phyloP scores from a whole-genome alignment of 2,113 vertebrate species.

The Vanacampus margaritifer region DNA sequence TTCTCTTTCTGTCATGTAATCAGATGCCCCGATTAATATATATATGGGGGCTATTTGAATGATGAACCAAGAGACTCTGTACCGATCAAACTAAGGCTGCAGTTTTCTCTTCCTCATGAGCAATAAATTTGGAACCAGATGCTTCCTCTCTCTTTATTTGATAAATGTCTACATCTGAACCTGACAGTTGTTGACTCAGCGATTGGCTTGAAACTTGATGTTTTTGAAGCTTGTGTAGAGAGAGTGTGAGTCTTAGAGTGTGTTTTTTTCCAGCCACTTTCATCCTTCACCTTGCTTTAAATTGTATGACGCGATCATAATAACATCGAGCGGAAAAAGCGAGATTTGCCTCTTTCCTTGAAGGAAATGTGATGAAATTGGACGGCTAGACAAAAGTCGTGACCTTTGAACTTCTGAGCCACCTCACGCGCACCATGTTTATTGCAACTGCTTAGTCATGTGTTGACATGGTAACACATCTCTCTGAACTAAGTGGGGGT shows the following conservation, averaged over 20 bases:
- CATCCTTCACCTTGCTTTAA: slow-evolving; percentile 27
- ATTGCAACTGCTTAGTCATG: slow-evolving; percentile 38
- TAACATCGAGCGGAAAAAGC: slow-evolving; percentile 45
- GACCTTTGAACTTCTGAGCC: slow-evolving; percentile 43
- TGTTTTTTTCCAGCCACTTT: slow-evolving; percentile 20
- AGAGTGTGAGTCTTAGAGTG: too few relatives aligned
- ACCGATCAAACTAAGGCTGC: too few relatives aligned
- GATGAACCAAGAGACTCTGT: too few relatives aligned
- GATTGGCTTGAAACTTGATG: neutral
- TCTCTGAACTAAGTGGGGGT: slow-evolving; percentile 62
- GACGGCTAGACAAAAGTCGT: slow-evolving; percentile 31
- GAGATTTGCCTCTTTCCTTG: slow-evolving; percentile 27
- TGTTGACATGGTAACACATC: slow-evolving; percentile 61
- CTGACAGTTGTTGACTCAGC: too few relatives aligned
- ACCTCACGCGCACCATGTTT: slow-evolving; percentile 23
- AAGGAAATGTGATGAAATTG: slow-evolving; percentile 49
- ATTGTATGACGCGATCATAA: slow-evolving; percentile 20
- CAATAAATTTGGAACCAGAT: too few relatives aligned
- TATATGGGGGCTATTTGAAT: too few relatives aligned
- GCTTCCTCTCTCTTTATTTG: too few relatives aligned
- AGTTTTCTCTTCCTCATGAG: too few relatives aligned
- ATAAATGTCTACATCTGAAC: too few relatives aligned
- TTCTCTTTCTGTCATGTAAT: too few relatives aligned
- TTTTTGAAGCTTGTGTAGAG: slow-evolving; percentile 27
- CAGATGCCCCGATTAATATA: too few relatives aligned